Percentiles rank a stretch among this genome's conserved stretches.
phyloP scores from a whole-genome alignment of 2,888 invertebrate species.

The Drosophila anceps region DNA sequence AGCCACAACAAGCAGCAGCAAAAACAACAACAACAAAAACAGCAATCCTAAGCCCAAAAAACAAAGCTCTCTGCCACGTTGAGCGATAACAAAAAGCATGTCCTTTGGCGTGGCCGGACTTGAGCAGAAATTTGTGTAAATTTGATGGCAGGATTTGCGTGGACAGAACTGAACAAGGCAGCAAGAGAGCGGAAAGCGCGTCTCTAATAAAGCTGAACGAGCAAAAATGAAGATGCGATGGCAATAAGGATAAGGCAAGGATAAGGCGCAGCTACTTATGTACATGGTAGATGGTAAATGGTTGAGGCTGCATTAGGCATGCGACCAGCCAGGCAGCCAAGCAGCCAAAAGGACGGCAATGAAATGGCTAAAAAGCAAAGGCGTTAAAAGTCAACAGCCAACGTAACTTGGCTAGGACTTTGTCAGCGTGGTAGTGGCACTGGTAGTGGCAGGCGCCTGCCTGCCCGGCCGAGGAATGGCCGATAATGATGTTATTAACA shows the following conservation, averaged over 20 bases:
- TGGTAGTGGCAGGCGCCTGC: conserved; percentile 5
- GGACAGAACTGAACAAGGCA: conserved; percentile 28
- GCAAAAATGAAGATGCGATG: conserved; percentile 76
- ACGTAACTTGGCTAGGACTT: conserved; percentile 5
- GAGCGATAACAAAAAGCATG: conserved; percentile 65
- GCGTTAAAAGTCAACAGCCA: conserved; percentile 70
- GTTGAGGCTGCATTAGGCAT: conserved; percentile 51
- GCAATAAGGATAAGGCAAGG: conserved; percentile 72
- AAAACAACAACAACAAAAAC: conserved; percentile 30
- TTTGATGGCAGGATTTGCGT: conserved; percentile 73
- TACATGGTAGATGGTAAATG: conserved; percentile 42
- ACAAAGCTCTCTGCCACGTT: conserved; percentile 49
- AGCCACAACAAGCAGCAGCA: conserved; percentile 55
- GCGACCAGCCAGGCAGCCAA: conserved; percentile 27
- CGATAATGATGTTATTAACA: conserved; percentile 78
- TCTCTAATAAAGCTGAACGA: conserved; percentile 70
- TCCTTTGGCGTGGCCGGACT: conserved; percentile 58
- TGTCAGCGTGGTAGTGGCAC: background rate
- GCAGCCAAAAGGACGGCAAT: conserved; percentile 39
- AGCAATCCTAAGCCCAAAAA: conserved; percentile 48
- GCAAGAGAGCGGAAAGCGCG: conserved; percentile 26
- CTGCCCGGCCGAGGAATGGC: conserved; percentile 17
- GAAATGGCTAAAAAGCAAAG: conserved; percentile 63
- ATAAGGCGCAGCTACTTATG: conserved; percentile 57
- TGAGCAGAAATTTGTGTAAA: conserved; percentile 71